Base-by-base conservation (phyloP, 2,888 invertebrate species). In the Didymodactylos carnosus region DNA sequence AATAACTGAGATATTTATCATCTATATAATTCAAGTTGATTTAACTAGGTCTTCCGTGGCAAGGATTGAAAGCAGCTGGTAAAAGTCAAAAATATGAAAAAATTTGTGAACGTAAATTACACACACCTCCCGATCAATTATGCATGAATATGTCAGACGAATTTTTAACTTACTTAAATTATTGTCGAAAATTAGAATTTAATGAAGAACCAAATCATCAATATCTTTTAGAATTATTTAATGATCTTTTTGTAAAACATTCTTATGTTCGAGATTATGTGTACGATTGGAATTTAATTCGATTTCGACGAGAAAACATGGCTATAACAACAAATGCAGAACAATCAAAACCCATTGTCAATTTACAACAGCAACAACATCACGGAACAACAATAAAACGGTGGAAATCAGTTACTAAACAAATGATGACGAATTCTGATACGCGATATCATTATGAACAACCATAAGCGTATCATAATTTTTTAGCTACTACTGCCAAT, bases 121-220 rank as follows among this genome's bases (percentile, higher is more conserved):
- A 73, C 16, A 75, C 71, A 7, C 35, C 76, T 5, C 5, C 75
- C 10, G 75, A 75, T 14, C 71, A 19, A 2, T 72, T 77, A n/a
- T 77, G 77, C 51, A 72, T 75, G 5, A 72, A 72, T n/a, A 41
- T 77, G 29, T 77, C 77, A 14, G 23, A 73, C 10, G 77, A 77
- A 49, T 77, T 77, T 70, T 39, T 69, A 39, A 40, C 35, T 11
- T 77, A 72, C 39, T 46, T 77, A 35, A 69, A 75, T 41, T 77
- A 76, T 70, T 73, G 74, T 8, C 69, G 76, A 8, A 46, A 41
- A 19, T 74, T 77, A 25, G 73, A 69, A 27, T 70, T 70, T 25
- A 43, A 72, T 23, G 75, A 77, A 16, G 46, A 69, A 40, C 75
- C 76, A 6, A 73, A 77, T 35, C 35, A 62, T 62, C 19, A 10